Conservation (phyloP, 2,797 vertebrate genomes). For the Argyrosomus regius region DNA sequence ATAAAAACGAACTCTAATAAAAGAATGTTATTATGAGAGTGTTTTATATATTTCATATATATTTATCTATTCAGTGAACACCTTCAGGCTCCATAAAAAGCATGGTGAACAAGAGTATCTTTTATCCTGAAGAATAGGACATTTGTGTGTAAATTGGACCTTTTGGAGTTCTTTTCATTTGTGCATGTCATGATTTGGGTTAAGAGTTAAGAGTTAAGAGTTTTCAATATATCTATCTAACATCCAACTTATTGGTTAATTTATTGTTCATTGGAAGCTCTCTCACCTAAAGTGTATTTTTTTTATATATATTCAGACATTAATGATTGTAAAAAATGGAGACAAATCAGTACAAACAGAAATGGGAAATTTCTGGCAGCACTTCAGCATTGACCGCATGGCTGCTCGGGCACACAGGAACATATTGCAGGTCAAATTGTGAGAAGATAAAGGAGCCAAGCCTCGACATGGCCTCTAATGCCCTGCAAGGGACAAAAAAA, state of each 20-base stretch:
- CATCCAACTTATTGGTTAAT: not conserved
- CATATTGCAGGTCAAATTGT: slow-evolving; percentile 20
- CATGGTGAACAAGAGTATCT: not conserved
- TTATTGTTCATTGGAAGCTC: not conserved
- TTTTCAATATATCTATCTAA: no score
- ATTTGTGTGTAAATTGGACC: not conserved
- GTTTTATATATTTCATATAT: no score
- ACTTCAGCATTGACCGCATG: not conserved
- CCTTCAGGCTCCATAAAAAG: not conserved
- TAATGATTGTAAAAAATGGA: not conserved
- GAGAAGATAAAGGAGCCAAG: slow-evolving; percentile 8
- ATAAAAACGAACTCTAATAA: no score
- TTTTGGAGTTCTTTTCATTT: not conserved
- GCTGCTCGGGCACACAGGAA: not conserved
- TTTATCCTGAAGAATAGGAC: not conserved
- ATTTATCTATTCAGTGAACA: not conserved
- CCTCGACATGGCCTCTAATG: not conserved
- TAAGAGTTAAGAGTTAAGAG: no score
- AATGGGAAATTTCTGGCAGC: slow-evolving; percentile 4
- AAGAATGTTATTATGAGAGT: no score
- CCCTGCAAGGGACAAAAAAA: slow-evolving; percentile 8
- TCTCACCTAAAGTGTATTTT: not conserved
- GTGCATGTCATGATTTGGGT: not conserved
- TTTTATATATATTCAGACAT: not conserved
- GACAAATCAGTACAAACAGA: not conserved